phyloP scores from a whole-genome alignment of 1,140 invertebrate genomes.

The Zaprionus africanus region DNA sequence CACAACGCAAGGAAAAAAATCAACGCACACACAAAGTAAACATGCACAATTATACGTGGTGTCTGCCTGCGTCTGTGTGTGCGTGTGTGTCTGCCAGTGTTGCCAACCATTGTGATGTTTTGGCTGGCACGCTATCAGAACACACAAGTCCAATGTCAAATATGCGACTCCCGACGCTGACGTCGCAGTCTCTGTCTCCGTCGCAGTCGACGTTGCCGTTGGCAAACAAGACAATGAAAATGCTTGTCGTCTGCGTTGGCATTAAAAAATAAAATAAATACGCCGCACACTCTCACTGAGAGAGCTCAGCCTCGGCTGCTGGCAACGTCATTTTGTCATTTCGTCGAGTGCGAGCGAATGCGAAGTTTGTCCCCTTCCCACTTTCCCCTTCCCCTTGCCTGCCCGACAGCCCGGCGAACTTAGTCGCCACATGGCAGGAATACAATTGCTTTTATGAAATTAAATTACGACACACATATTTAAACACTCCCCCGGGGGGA shows the following conservation, averaged over 20 bases:
- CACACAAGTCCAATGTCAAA: slow-evolving; percentile 79
- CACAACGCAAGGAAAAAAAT: slow-evolving; percentile 43
- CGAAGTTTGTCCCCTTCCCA: slow-evolving; percentile 47
- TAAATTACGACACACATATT: slow-evolving; percentile 72
- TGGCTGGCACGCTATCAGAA: slow-evolving; percentile 71
- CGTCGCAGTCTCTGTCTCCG: neutral
- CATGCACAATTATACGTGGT: slow-evolving; percentile 73
- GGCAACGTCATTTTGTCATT: slow-evolving; percentile 73
- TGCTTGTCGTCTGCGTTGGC: slow-evolving; percentile 63
- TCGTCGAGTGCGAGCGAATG: slow-evolving; percentile 45
- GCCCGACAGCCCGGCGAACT: slow-evolving; percentile 34
- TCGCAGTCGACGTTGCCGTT: slow-evolving; percentile 42
- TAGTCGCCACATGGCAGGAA: slow-evolving; percentile 53
- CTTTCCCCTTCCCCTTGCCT: neutral
- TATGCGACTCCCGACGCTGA: slow-evolving; percentile 64
- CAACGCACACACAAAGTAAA: slow-evolving; percentile 68
- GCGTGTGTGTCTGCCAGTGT: slow-evolving; percentile 49
- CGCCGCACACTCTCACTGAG: slow-evolving; percentile 44
- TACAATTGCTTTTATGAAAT: slow-evolving; percentile 81
- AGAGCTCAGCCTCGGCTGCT: slow-evolving; percentile 28
- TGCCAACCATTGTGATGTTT: slow-evolving; percentile 78
- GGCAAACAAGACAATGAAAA: slow-evolving; percentile 81
- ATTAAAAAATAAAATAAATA: slow-evolving; percentile 73
- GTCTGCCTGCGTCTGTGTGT: slow-evolving; percentile 8
- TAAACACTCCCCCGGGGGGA: slow-evolving; percentile 39